Evolutionary conservation across 2,113 vertebrate genomes (phyloP).

Genomic region (Hirundichthys speculiger): DNA sequence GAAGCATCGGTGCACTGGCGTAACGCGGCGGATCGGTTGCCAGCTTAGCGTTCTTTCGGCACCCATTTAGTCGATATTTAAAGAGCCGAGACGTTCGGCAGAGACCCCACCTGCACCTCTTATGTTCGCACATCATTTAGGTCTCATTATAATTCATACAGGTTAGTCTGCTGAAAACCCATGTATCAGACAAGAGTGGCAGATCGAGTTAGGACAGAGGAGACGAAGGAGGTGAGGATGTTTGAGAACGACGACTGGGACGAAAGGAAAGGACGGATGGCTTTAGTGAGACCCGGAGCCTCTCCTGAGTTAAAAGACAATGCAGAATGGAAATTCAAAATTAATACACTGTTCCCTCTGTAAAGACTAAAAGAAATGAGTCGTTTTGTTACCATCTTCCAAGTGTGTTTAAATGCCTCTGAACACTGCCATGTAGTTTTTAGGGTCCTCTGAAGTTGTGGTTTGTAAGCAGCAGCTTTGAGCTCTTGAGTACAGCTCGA

Average conservation of each 20-base stretch:
- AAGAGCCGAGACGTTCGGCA: constrained; percentile 31
- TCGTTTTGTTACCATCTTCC: constrained; percentile 48
- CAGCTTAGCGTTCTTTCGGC: constrained; percentile 43
- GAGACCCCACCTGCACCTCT: constrained; percentile 39
- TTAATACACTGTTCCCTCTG: constrained; percentile 32
- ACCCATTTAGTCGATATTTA: constrained; percentile 38
- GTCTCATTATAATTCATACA: constrained; percentile 70
- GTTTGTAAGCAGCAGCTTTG: no score
- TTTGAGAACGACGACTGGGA: constrained; percentile 39
- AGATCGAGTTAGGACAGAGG: constrained; percentile 11
- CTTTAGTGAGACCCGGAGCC: constrained; percentile 10
- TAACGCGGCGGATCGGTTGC: constrained; percentile 40
- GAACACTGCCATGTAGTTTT: constrained; percentile 34
- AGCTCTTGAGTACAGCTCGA: constrained; percentile 18
- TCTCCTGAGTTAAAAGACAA: constrained; percentile 37
- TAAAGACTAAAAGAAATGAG: constrained; percentile 45
- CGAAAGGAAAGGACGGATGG: constrained; percentile 12
- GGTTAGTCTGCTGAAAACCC: constrained; percentile 67
- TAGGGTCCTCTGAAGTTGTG: constrained; percentile 58
- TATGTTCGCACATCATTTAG: constrained; percentile 45
- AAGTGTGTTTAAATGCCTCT: constrained; percentile 26
- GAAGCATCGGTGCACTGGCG: constrained; percentile 31
- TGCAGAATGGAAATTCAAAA: constrained; percentile 18
- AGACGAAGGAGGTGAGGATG: constrained; percentile 11
- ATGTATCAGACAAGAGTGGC: constrained; percentile 51